These are phyloP conservation scores for Drosophila asahinai DNA, from an alignment of 1,140 invertebrate genomes.

Conservation along the genomic window DNA sequence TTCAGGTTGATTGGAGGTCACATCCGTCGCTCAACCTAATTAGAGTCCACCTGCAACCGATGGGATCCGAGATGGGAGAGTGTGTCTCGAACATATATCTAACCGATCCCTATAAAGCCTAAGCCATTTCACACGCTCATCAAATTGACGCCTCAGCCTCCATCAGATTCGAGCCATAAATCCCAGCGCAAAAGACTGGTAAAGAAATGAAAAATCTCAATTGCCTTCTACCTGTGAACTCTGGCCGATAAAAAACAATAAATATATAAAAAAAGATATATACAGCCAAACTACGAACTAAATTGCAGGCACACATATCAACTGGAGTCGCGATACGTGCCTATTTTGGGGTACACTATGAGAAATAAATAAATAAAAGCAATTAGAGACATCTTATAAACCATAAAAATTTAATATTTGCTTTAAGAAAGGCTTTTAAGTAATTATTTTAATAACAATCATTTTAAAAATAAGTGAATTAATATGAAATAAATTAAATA, in stretches of 20 bases:
- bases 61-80: neutral
- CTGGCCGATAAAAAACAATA: slow-evolving; percentile 76
- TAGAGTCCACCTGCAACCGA: slow-evolving; percentile 46
- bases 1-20: slow-evolving; percentile 33
- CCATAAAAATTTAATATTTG: too few species aligned
- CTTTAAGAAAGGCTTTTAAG: neutral
- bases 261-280: slow-evolving; percentile 55
- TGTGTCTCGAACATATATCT: slow-evolving; percentile 16
- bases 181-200: slow-evolving; percentile 52
- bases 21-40: slow-evolving; percentile 30
- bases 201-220: slow-evolving; percentile 59
- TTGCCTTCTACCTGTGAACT: slow-evolving; percentile 62
- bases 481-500: too few species aligned
- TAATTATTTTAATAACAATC: too few species aligned
- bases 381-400: fast-evolving
- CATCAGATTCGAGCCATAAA: slow-evolving; percentile 50
- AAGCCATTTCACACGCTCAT: slow-evolving; percentile 66
- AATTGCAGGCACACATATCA: slow-evolving; percentile 60
- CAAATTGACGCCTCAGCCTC: slow-evolving; percentile 50
- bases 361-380: neutral
- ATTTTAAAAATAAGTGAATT: too few species aligned
- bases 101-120: slow-evolving; percentile 15
- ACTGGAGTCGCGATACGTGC: slow-evolving; percentile 13
- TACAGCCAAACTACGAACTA: slow-evolving; percentile 55
- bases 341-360: slow-evolving; percentile 32